Evolutionary conservation across 2,888 invertebrate genomes (phyloP).

Genomic region (Lapara coniferarum): DNA sequence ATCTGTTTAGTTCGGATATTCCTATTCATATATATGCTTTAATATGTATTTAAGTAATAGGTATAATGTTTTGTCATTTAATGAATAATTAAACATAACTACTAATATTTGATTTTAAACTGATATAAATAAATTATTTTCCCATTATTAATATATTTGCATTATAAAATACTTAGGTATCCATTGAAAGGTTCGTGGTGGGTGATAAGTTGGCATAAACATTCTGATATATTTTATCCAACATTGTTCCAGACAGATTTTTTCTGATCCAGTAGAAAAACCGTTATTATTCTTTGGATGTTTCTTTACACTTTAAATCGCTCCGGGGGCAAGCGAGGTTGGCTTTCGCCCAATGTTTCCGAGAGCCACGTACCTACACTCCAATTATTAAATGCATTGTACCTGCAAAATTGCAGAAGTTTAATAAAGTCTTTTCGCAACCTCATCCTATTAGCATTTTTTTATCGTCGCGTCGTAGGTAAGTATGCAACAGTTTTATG

Average conservation of each 20-base stretch:
- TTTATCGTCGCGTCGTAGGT: background rate
- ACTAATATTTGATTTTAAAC: too few species aligned
- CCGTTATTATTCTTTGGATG: background rate
- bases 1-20: too few species aligned
- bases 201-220: too few species aligned
- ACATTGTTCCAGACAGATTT: background rate
- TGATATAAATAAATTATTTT: too few species aligned
- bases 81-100: too few species aligned
- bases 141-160: too few species aligned
- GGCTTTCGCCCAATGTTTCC: constrained; percentile 8
- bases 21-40: too few species aligned
- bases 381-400: constrained; percentile 8
- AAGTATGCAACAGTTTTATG: background rate
- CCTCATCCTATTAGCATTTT: background rate
- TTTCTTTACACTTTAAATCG: background rate
- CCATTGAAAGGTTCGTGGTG: too few species aligned
- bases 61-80: too few species aligned
- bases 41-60: too few species aligned
- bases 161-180: too few species aligned
- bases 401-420: constrained; percentile 1
- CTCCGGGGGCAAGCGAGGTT: background rate
- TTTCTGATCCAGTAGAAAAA: background rate
- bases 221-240: too few species aligned
- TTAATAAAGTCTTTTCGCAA: background rate
- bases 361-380: background rate